Evolutionary conservation across 35 echinoderm and acorn worm genomes (phyloP).

Genomic region (Eucidaris tribuloides): DNA sequence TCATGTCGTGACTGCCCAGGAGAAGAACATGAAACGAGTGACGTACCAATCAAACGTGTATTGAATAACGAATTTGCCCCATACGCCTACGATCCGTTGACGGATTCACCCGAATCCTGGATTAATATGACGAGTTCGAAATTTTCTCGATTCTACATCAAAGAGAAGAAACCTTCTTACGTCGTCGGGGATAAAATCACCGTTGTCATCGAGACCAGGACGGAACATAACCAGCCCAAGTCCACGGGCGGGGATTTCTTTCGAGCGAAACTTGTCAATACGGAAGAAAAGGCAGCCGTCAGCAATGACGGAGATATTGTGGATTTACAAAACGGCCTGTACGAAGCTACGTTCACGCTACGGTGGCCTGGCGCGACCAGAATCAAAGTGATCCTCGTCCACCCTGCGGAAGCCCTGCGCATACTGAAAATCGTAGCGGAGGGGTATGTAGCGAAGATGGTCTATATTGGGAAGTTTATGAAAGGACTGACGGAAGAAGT

Average conservation of each 20-base stretch:
- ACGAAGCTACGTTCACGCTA: constrained; percentile 29
- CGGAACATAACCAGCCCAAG: constrained; percentile 1
- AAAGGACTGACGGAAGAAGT: background rate
- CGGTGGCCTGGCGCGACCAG: constrained; percentile 27
- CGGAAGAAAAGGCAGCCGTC: background rate
- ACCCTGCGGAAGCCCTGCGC: constrained; percentile 12
- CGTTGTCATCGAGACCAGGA: background rate
- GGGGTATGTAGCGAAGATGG: background rate
- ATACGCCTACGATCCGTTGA: too few relatives aligned
- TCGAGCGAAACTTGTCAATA: background rate
- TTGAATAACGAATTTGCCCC: too few relatives aligned
- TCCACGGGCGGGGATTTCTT: constrained; percentile 1
- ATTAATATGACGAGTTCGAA: background rate
- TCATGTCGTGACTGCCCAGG: too few relatives aligned
- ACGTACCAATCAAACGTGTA: too few relatives aligned
- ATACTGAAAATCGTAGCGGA: background rate
- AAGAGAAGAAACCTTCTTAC: background rate
- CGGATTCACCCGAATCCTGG: too few relatives aligned
- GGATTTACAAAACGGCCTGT: constrained; percentile 26
- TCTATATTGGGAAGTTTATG: background rate
- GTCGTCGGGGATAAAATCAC: background rate
- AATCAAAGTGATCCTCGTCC: constrained; percentile 31
- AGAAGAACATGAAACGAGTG: too few relatives aligned
- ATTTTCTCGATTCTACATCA: constrained; percentile 1
- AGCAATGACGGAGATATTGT: constrained; percentile 35